These are phyloP conservation scores for Drosophila imparisetae DNA, from an alignment of 2,888 invertebrate species.

Conservation along the genomic window DNA sequence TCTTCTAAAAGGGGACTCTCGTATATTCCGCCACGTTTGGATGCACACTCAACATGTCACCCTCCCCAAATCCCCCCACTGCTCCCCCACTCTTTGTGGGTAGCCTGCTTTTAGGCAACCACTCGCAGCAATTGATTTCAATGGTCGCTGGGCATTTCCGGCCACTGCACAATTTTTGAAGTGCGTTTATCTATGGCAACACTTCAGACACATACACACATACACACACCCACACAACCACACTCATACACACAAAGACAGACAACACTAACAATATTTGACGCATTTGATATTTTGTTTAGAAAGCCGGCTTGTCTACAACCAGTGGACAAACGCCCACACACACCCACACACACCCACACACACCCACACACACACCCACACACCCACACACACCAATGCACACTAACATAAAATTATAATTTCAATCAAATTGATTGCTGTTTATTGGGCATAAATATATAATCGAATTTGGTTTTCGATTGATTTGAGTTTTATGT, in stretches of 20 bases:
- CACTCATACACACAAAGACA: background rate
- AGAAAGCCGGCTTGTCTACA: conserved; percentile 28
- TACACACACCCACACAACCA: background rate
- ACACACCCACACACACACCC: background rate
- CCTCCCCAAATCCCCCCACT: background rate
- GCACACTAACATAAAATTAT: conserved; percentile 26
- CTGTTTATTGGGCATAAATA: conserved; percentile 26
- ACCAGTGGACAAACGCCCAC: conserved; percentile 7
- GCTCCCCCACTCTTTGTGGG: background rate
- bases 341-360: background rate
- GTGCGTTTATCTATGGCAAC: conserved; percentile 48
- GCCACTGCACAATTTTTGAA: conserved; percentile 56
- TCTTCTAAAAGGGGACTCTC: background rate
- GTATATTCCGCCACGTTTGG: conserved; percentile 11
- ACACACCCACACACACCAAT: background rate
- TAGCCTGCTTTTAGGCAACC: conserved; percentile 30
- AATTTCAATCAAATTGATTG: conserved; percentile 35
- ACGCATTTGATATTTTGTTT: conserved; percentile 33
- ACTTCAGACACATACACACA: conserved; percentile 18
- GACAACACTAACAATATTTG: conserved; percentile 33
- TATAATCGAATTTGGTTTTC: conserved; percentile 41
- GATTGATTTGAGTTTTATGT: conserved; percentile 26
- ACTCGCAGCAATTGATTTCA: conserved; percentile 33
- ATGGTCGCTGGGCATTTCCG: conserved; percentile 51
- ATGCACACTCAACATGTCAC: conserved; percentile 44